phyloP scores from a whole-genome alignment of 2,888 invertebrate genomes.

The Phytoseiulus persimilis region DNA sequence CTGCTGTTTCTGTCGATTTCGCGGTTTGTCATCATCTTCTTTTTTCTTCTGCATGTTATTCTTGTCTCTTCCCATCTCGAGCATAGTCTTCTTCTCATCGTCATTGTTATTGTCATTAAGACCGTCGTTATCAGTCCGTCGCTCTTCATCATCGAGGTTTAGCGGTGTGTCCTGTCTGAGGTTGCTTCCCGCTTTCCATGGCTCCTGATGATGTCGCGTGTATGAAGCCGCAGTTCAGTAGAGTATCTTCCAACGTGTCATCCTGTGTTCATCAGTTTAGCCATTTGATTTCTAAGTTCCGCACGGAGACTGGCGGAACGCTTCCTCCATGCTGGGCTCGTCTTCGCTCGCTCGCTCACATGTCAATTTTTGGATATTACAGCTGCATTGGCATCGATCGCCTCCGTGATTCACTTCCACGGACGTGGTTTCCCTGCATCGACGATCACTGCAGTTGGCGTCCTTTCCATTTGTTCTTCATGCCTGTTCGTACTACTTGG shows the following conservation, averaged over 20 bases:
- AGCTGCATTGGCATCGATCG: neutral
- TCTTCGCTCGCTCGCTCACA: neutral
- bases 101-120: neutral
- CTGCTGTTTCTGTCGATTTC: neutral
- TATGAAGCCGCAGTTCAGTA: neutral
- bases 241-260: neutral
- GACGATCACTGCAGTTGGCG: too few relatives aligned
- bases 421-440: too few relatives aligned
- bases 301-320: neutral
- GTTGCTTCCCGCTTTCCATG: neutral
- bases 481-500: neutral
- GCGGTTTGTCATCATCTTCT: neutral
- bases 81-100: conserved; percentile 9
- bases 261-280: neutral
- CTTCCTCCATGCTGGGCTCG: neutral
- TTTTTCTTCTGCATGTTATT: neutral
- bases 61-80: neutral
- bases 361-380: neutral
- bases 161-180: neutral
- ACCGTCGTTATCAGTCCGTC: neutral
- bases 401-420: neutral
- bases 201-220: neutral
- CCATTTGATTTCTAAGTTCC: neutral
- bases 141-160: neutral
- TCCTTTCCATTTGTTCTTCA: too few relatives aligned